These are phyloP conservation scores for Montipora efflorescens DNA, from an alignment of 64 coral and sea anemone species.

Conservation along the genomic window DNA sequence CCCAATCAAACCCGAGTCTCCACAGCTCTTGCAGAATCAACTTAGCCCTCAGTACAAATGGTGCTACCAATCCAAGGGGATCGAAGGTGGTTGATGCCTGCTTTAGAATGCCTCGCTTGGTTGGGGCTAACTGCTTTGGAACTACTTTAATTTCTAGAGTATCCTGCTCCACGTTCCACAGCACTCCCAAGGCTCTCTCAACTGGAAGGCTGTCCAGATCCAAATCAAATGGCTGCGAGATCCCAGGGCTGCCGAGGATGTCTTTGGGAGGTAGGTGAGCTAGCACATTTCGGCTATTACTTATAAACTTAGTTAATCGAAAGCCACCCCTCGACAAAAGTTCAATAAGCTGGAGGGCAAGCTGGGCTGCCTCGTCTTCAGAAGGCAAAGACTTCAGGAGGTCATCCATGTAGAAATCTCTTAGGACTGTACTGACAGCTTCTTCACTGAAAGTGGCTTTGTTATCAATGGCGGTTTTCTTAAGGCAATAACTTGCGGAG, in stretches of 20 bases:
- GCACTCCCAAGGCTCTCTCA: conserved; percentile 42
- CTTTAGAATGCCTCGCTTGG: conserved; percentile 45
- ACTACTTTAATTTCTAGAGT: conserved; percentile 11
- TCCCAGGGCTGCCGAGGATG: neutral
- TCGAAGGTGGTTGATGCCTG: conserved; percentile 51
- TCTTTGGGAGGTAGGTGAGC: conserved; percentile 8
- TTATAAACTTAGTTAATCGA: conserved; percentile 35
- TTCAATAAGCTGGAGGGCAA: conserved; percentile 33
- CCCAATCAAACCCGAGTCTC: conserved; percentile 53
- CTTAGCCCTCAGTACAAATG: conserved; percentile 67
- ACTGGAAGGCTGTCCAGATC: conserved; percentile 4
- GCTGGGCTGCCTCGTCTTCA: conserved; percentile 35
- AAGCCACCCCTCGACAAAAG: conserved; percentile 37
- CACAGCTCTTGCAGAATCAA: conserved; percentile 67
- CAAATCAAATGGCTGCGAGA: neutral
- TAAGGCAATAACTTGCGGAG: conserved; percentile 48
- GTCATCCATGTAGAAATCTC: conserved; percentile 70
- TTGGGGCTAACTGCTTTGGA: neutral
- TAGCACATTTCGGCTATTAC: conserved; percentile 27
- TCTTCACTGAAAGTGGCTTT: neutral
- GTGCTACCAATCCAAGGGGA: conserved; percentile 67
- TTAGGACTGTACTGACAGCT: neutral
- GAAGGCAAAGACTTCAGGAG: conserved; percentile 9
- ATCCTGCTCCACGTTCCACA: conserved; percentile 37
- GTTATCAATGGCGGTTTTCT: neutral